Base-by-base conservation (phyloP, 1,140 invertebrate genomes). In the Dolichoris vasculosae region DNA sequence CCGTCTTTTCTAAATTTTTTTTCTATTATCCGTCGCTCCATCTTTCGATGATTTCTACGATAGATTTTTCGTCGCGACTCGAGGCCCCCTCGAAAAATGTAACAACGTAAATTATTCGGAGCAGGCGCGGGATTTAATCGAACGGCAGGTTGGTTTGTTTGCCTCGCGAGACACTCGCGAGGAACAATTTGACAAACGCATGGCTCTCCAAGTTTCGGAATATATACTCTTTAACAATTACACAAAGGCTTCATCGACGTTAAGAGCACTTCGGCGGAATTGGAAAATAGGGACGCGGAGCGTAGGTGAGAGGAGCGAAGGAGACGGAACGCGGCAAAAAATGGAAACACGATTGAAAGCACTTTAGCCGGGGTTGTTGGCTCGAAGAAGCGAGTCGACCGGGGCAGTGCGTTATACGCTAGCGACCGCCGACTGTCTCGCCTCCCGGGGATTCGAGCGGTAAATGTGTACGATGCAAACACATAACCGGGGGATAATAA, bases 401-500 rank as follows among this genome's bases (percentile, higher is more conserved):
- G 3, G 43, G 30, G 78, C 8, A 46, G 78, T 23, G 69, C 64
- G 43, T 63, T 80, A 30, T 48, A 67, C 23, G 59, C 26, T 26
- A n/a, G 48, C 17, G 35, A 26, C 77, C 59, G 26, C 55, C 55
- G 63, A 32, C 43, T 30, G 55, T 38, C 23, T 63, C 77, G 79
- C 30, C 59, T 82, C 78, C 46, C 79, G n/a, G 86, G 64, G 32
- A 84, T 83, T 59, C 46, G 17, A 86, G 76, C 75, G 81, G 76
- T 77, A 84, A 88, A 89, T 92, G 90, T 92, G 90, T 90, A 89
- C 90, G 86, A 80, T 88, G 90, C 90, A 92, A 92, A 92, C 91
- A 92, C 90, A 91, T 91, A 91, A 91, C 89, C 91, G 88, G 73
- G 30, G 88, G 90, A 89, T 92, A 92, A 92, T 92, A 92, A 92